Conservation (phyloP, 92 coral and sea anemone species). For the Parazoanthus darwini region DNA sequence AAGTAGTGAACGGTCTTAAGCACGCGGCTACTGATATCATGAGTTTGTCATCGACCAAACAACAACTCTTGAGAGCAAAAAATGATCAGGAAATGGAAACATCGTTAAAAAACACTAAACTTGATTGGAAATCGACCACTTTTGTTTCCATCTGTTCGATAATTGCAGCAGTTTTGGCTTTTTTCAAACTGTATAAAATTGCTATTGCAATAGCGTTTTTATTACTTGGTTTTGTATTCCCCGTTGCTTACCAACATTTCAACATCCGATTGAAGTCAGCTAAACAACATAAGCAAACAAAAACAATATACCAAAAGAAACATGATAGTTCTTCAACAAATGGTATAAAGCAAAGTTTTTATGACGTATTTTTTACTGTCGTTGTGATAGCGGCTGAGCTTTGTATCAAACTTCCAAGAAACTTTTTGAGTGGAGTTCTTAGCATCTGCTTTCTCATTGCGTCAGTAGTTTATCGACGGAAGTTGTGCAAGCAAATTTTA, state of each 20-base stretch:
- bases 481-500: constrained; percentile 30
- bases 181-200: constrained; percentile 12
- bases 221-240: constrained; percentile 19
- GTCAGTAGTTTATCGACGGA: constrained; percentile 42
- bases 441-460: constrained; percentile 38
- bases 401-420: constrained; percentile 11
- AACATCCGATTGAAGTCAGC: background rate
- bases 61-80: constrained; percentile 9
- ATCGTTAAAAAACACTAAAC: background rate
- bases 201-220: constrained; percentile 6
- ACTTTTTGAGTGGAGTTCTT: constrained; percentile 1
- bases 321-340: background rate
- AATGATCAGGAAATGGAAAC: background rate
- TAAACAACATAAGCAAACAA: background rate
- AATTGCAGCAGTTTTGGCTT: constrained; percentile 20
- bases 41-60: background rate
- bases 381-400: constrained; percentile 7
- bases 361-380: constrained; percentile 28
- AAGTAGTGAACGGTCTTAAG: constrained; percentile 61
- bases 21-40: constrained; percentile 58
- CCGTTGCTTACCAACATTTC: background rate
- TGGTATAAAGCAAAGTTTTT: background rate
- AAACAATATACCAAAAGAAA: background rate
- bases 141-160: constrained; percentile 1
- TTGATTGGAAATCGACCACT: constrained; percentile 18